Base-by-base conservation (phyloP, 2,113 vertebrate genomes). In the Oncorhynchus tshawytscha region DNA sequence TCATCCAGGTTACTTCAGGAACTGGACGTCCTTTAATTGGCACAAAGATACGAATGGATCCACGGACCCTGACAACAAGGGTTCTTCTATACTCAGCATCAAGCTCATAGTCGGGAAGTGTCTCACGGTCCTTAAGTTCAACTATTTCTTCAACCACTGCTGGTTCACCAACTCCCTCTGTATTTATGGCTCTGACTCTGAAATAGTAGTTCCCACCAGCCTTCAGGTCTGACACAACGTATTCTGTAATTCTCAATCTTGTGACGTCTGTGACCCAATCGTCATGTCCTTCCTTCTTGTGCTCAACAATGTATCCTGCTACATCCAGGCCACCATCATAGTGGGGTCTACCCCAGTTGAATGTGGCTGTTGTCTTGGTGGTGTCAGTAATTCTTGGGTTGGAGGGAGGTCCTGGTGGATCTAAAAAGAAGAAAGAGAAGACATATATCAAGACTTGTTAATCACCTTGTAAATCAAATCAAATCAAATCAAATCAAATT, bases 321-420 rank as follows among this genome's bases (percentile, higher is more conserved):
- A 99, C 96, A 78, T 96, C 94, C 88, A 99, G 96, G 69, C 98
- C 98, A 82, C 98, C 98, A 39, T 99, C 98, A 78, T 99, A 99
- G 82, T 97, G 96, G 71, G 98, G 98, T 86, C 94, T 95, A 72
- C 94, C 88, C 98, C 98, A 99, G 66, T 93, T 91, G 77, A 99
- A 94, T 71, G 95, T 95, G 75, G 96, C 98, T 71, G 96, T 96
- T 75, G 95, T 97, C 89, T 96, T 99, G 75, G 98, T 99, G 70
- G 98, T 99, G 76, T 99, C 98, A 78, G 92, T 92, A 84, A 99
- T 94, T 86, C 90, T 96, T 83, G 96, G 91, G 84, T 98, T 99
- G 83, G 98, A 95, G 86, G 98, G 98, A 82, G 98, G 98, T 78
- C 98, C 98, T 75, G 98, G 98, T 88, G 96, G 96, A 90, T 99